Percentiles rank a stretch among this genome's conserved stretches.
These are phyloP conservation scores for Gari tellinella DNA, from an alignment of 2,888 invertebrate species.

Conservation along the genomic window DNA sequence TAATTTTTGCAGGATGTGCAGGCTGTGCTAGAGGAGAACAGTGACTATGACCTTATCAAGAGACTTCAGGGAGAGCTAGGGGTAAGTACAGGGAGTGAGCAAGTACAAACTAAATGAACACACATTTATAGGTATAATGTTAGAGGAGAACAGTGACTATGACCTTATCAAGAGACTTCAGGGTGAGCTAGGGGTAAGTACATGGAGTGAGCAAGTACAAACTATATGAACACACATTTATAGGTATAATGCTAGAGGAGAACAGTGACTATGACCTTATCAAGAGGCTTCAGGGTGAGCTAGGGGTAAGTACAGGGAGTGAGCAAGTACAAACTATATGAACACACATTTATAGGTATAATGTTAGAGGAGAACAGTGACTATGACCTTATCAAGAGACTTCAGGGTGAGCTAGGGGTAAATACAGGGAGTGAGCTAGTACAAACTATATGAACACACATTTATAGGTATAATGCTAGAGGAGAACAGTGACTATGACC, in stretches of 20 bases:
- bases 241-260: too few relatives aligned
- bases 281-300: slow-evolving; percentile 73
- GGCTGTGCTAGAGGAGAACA: slow-evolving; percentile 64
- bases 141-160: slow-evolving; percentile 72
- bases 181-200: slow-evolving; percentile 77
- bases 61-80: slow-evolving; percentile 78
- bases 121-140: too few relatives aligned
- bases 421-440: too few relatives aligned
- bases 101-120: too few relatives aligned
- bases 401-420: slow-evolving; percentile 79
- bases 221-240: too few relatives aligned
- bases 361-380: slow-evolving; percentile 73
- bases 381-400: slow-evolving; percentile 69
- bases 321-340: too few relatives aligned
- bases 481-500: slow-evolving; percentile 70
- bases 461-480: too few relatives aligned
- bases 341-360: too few relatives aligned
- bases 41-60: slow-evolving; percentile 72
- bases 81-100: slow-evolving; percentile 67
- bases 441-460: too few relatives aligned
- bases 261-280: slow-evolving; percentile 74
- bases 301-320: slow-evolving; percentile 73
- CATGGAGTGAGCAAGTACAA: too few relatives aligned
- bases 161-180: slow-evolving; percentile 71
- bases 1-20: slow-evolving; percentile 47